phyloP scores from a whole-genome alignment of 23 tunicate species.

The Botrylloides violaceus region DNA sequence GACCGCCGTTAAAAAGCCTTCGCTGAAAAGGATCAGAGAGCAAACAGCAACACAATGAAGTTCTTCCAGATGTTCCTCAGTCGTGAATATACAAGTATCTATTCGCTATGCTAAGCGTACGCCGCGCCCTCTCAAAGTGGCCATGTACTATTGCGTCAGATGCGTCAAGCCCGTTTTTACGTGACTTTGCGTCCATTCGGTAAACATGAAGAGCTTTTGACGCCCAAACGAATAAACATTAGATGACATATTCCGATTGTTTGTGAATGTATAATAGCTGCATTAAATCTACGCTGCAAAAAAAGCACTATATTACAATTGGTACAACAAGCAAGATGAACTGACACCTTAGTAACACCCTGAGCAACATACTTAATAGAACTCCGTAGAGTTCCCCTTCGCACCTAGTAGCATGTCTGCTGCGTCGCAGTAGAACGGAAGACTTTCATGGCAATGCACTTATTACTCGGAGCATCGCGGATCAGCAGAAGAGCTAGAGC shows the following conservation, averaged over 20 bases:
- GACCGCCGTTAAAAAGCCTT: background rate
- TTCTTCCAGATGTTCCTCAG: background rate
- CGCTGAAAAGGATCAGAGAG: background rate
- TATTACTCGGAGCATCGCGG: too few relatives aligned
- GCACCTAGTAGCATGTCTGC: too few relatives aligned
- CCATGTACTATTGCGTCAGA: background rate
- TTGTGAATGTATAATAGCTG: background rate
- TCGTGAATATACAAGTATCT: too few relatives aligned
- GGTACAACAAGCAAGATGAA: too few relatives aligned
- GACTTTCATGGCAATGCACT: too few relatives aligned
- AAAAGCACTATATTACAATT: too few relatives aligned
- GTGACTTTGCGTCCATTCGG: background rate
- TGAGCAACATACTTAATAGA: too few relatives aligned
- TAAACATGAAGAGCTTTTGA: background rate
- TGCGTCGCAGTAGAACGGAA: too few relatives aligned
- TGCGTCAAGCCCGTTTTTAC: constrained; percentile 2
- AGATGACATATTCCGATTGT: background rate
- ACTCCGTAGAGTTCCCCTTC: too few relatives aligned
- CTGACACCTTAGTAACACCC: too few relatives aligned
- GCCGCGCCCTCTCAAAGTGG: background rate
- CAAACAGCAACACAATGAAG: background rate
- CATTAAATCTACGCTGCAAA: too few relatives aligned
- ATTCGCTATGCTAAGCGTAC: background rate
- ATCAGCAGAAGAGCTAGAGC: too few relatives aligned
- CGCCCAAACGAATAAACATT: background rate